phyloP scores from a whole-genome alignment of 2,797 vertebrate genomes.

The Falco peregrinus region DNA sequence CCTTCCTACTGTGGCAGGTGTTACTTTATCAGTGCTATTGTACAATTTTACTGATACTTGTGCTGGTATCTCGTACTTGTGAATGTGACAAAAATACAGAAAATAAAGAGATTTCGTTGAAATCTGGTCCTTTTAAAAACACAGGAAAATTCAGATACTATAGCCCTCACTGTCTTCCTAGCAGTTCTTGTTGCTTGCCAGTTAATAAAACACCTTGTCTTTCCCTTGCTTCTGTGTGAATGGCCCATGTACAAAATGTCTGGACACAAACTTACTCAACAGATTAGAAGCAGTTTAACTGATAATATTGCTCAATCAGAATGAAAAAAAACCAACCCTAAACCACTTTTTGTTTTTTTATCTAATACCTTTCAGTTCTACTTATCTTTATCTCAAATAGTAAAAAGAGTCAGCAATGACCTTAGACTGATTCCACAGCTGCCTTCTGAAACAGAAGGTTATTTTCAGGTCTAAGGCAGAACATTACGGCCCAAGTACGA shows the following conservation, averaged over 20 bases:
- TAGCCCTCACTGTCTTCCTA: not conserved
- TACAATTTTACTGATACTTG: not conserved
- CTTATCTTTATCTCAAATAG: not conserved
- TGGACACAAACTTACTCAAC: not conserved
- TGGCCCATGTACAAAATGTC: not conserved
- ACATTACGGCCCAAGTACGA: not conserved
- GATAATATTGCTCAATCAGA: not conserved
- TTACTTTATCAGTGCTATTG: slow-evolving; percentile 1
- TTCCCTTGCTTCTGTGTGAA: not conserved
- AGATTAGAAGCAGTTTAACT: not conserved
- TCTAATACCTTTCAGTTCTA: not conserved
- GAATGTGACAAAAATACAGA: not conserved
- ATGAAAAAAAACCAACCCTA: not conserved
- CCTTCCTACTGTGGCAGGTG: not conserved
- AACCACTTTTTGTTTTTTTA: not conserved
- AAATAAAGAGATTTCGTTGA: not conserved
- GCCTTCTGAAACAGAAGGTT: not conserved
- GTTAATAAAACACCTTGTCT: not conserved
- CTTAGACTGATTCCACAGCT: not conserved
- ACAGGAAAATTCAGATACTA: not conserved
- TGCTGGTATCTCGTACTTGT: not conserved
- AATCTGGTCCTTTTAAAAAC: not conserved
- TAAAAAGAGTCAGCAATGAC: not conserved
- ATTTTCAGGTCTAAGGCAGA: slow-evolving; percentile 18
- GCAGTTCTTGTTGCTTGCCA: not conserved